Evolutionary conservation across 1,140 invertebrate genomes (phyloP), one percentile per base, ranked within the genome.

Genomic region (Rhyacophila brunnea): DNA sequence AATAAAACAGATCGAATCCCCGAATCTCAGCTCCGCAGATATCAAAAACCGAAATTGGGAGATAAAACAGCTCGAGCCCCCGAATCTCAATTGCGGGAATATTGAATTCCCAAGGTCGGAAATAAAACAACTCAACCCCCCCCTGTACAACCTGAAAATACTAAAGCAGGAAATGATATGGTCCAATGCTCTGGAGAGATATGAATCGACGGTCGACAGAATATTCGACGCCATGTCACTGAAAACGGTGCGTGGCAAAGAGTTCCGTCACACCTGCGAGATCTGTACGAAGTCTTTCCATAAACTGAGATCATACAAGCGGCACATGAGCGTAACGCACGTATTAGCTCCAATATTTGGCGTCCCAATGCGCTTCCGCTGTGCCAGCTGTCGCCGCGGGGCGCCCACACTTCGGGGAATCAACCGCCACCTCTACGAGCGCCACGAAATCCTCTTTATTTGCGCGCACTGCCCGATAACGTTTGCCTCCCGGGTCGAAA

Each of bases 231-330:
- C 40, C 9, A 11, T 23, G 9, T 2, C 17, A 6, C 23, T 40
- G 6, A 13, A 32, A n/a, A 11, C 40, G 10, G 51, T 44, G 2
- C 43, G 42, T 28, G 36, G 46, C 19, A 34, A n/a, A 46, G 32
- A 56, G 44, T 11, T 9, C 20, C 17, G 35, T n/a, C 46, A 38
- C 23, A 11, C n/a, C 1, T 57, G 55, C 32, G 18, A 36, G 17
- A 36, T 57, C 18, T 57, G 55, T 14, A 35, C 48, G 10, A 48
- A 50, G 17, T 10, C 34, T n/a, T 57, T 42, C 38, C 40, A 49
- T n/a, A 35, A 45, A 2, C 19, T 46, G 14, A 19, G 23, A 6
- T 35, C 47, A 42, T 57, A 42, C 20, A 42, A 28, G n/a, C 42
- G 49, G 10, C 55, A 49, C 19, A 19, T 23, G 15, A 36, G 13